Evolutionary conservation across 2,888 invertebrate species (phyloP).

Genomic region (Aphidoletes aphidimyza): DNA sequence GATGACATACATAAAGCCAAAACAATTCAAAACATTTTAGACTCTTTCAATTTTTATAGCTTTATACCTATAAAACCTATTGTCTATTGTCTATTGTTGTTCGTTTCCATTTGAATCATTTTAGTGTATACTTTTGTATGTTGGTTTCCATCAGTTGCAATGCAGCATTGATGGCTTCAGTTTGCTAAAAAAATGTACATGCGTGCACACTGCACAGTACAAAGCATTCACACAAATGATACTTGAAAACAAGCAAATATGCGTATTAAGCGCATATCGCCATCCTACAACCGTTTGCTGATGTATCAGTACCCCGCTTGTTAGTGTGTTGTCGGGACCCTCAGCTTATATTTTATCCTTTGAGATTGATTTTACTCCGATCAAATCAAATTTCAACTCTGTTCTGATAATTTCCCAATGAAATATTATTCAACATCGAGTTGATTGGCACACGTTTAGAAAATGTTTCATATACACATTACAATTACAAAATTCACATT

Average conservation of each 20-base stretch:
- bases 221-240: no score
- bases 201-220: neutral
- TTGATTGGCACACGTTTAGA: neutral
- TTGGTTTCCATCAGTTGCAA: no score
- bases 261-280: neutral
- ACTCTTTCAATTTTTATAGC: neutral
- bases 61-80: neutral
- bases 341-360: no score
- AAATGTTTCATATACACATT: slow-evolving; percentile 2
- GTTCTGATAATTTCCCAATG: no score
- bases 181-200: neutral
- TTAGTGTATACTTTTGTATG: neutral
- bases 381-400: no score
- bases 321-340: no score
- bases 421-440: no score
- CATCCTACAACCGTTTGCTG: no score
- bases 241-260: neutral
- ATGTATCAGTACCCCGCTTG: no score
- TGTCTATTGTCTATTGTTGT: slow-evolving; percentile 47
- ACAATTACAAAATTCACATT: slow-evolving; percentile 5
- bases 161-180: neutral
- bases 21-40: slow-evolving; percentile 49
- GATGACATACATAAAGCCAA: slow-evolving; percentile 37
- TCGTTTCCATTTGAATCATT: neutral
- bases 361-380: no score